A percentile compares a stretch with the other conserved stretches of the same genome.
Evolutionary conservation across 2,888 invertebrate species (phyloP).

Genomic region (Aplocera efformata): DNA sequence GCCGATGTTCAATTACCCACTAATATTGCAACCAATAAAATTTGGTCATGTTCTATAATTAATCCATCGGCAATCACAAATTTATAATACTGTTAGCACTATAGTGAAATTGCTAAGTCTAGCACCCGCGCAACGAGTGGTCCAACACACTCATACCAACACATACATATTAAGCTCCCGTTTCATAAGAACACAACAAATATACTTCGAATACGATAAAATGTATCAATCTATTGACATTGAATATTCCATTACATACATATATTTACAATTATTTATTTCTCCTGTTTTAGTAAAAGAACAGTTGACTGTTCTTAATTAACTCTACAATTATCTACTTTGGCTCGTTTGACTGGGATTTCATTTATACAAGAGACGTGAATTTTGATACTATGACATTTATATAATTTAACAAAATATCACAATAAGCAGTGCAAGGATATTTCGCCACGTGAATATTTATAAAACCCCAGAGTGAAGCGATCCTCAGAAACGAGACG

Average conservation of each 20-base stretch:
- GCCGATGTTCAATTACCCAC: conserved; percentile 15
- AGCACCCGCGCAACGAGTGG: conserved; percentile 17
- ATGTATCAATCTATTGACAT: conserved; percentile 18
- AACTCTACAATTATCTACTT: conserved; percentile 41
- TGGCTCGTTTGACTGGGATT: conserved; percentile 51
- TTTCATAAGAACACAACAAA: conserved; percentile 26
- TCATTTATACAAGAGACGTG: conserved; percentile 18
- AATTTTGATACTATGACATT: conserved; percentile 16
- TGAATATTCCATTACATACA: conserved; percentile 16
- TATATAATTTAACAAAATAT: conserved; percentile 18
- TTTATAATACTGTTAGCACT: conserved; percentile 62
- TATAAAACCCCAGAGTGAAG: conserved; percentile 30
- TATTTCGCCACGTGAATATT: conserved; percentile 45
- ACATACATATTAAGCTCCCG: conserved; percentile 26
- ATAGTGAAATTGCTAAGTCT: conserved; percentile 44
- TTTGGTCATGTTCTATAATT: conserved; percentile 30
- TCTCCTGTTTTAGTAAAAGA: conserved; percentile 18
- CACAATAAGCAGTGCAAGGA: conserved; percentile 33
- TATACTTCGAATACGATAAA: conserved; percentile 22
- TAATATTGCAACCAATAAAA: conserved; percentile 23
- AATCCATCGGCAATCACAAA: conserved; percentile 41
- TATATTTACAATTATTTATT: conserved; percentile 10
- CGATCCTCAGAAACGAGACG: conserved; percentile 36
- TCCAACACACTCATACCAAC: conserved; percentile 18
- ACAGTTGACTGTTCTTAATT: conserved; percentile 21